These are phyloP conservation scores for Drosophila pandora DNA, from an alignment of 1,140 invertebrate genomes.

Conservation along the genomic window DNA sequence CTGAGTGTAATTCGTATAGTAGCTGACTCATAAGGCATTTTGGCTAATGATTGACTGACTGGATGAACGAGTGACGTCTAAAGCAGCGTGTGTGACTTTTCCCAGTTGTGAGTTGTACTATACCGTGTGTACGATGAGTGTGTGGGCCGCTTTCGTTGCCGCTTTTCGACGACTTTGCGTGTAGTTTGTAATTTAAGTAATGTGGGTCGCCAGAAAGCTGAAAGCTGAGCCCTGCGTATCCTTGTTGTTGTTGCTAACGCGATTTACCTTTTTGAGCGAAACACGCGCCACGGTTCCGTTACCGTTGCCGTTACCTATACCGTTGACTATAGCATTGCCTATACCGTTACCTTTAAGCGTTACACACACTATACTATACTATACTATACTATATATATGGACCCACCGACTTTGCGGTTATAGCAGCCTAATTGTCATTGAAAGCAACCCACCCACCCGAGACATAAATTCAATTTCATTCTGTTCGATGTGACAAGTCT, in stretches of 20 bases:
- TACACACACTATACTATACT: conserved; percentile 2
- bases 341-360: conserved; percentile 24
- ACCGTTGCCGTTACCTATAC: conserved; percentile 21
- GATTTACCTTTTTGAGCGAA: conserved; percentile 65
- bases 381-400: background rate
- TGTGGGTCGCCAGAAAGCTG: conserved; percentile 64
- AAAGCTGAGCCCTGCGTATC: conserved; percentile 53
- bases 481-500: conserved; percentile 63
- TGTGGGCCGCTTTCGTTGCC: background rate
- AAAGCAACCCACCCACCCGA: conserved; percentile 54
- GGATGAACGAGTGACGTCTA: conserved; percentile 11
- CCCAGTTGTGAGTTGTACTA: conserved; percentile 34
- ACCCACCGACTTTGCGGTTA: conserved; percentile 28
- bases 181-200: conserved; percentile 78
- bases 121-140: background rate
- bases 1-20: conserved; percentile 25
- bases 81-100: conserved; percentile 62
- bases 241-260: conserved; percentile 64
- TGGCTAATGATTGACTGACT: conserved; percentile 56
- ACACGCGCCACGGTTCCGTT: conserved; percentile 44
- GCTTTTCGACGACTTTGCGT: conserved; percentile 65
- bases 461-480: conserved; percentile 71
- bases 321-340: conserved; percentile 8
- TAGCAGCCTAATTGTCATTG: conserved; percentile 70
- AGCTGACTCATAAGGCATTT: conserved; percentile 69